Percentiles rank a stretch among this genome's conserved stretches.
Conservation (phyloP, 2,797 vertebrate species). For the Macrochelys suwanniensis region DNA sequence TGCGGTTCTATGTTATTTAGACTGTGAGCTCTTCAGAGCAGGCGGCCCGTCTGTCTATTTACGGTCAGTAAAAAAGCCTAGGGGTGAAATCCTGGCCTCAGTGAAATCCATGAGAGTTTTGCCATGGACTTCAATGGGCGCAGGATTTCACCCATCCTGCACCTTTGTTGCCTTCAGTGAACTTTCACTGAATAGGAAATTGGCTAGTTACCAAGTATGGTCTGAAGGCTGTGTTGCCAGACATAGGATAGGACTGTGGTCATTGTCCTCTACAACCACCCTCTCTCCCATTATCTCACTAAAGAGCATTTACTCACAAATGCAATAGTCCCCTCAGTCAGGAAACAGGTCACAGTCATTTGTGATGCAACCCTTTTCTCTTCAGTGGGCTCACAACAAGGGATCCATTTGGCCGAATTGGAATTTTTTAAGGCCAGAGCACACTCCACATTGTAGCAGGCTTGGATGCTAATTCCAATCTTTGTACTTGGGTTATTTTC, state of each 20-base stretch:
- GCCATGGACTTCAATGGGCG: background rate
- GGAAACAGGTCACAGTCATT: background rate
- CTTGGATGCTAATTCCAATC: rapidly evolving
- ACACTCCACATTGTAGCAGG: background rate
- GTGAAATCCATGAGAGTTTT: background rate
- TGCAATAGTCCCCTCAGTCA: background rate
- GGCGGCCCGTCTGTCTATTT: background rate
- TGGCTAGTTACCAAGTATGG: background rate
- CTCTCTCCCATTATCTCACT: background rate
- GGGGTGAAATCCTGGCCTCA: rapidly evolving
- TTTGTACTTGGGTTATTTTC: background rate
- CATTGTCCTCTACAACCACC: background rate
- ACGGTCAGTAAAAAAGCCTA: background rate
- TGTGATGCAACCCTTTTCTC: background rate
- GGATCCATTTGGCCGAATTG: background rate
- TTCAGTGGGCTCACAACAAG: background rate
- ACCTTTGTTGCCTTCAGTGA: background rate
- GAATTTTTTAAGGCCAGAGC: rapidly evolving
- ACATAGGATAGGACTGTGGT: background rate
- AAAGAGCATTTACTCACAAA: background rate
- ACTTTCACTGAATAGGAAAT: background rate
- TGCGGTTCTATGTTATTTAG: background rate
- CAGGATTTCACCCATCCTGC: rapidly evolving
- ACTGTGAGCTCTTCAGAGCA: background rate
- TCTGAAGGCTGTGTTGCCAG: background rate